Evolutionary conservation across 2,888 invertebrate genomes (phyloP).

Genomic region (Drosophila hawaiiensis): DNA sequence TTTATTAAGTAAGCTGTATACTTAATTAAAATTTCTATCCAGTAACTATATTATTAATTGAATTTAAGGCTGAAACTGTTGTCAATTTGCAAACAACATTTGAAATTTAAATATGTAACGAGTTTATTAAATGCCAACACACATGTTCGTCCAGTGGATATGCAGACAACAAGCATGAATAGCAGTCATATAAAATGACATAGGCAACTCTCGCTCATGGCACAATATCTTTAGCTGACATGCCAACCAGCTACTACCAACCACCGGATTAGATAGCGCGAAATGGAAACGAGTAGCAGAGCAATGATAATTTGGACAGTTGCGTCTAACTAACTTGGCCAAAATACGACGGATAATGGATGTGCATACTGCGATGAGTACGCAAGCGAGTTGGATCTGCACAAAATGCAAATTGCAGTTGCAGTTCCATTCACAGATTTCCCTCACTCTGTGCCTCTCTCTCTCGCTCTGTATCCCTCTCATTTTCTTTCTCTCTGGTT

Average conservation of each 20-base stretch:
- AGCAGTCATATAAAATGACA: slow-evolving; percentile 34
- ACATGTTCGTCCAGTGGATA: slow-evolving; percentile 23
- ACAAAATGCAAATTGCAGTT: slow-evolving; percentile 50
- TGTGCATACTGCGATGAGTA: slow-evolving; percentile 12
- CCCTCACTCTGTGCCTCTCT: background rate
- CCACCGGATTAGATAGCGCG: slow-evolving; percentile 26
- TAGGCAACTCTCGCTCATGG: slow-evolving; percentile 33
- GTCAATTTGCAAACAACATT: background rate
- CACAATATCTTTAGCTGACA: slow-evolving; percentile 52
- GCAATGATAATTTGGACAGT: slow-evolving; percentile 17
- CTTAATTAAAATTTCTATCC: background rate
- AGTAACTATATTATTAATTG: background rate
- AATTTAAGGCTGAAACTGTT: background rate
- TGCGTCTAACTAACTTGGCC: slow-evolving; percentile 52
- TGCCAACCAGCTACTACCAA: slow-evolving; percentile 36
- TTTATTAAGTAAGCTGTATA: background rate
- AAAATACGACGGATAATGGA: slow-evolving; percentile 39
- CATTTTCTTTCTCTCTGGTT: background rate
- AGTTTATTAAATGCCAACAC: background rate
- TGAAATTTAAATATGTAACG: too few species aligned
- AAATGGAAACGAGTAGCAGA: slow-evolving; percentile 4
- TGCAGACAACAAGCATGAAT: slow-evolving; percentile 27
- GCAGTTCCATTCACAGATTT: slow-evolving; percentile 48
- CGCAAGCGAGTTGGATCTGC: slow-evolving; percentile 6
- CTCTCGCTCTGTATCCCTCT: background rate